Evolutionary conservation across 2,113 vertebrate species (phyloP).

Genomic region (Oxyruncus cristatus): DNA sequence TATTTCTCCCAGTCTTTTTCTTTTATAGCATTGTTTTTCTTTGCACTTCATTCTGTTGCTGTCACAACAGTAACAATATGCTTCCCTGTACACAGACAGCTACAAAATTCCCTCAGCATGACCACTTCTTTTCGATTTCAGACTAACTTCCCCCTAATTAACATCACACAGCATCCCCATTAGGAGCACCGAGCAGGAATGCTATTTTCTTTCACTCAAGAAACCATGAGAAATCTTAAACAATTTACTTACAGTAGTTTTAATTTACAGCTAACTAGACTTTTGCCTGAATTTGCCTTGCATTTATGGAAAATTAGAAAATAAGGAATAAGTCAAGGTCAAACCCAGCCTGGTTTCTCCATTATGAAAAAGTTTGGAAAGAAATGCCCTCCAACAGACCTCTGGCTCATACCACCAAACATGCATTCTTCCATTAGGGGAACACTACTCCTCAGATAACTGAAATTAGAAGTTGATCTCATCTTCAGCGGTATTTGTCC

Average conservation of each 20-base stretch:
- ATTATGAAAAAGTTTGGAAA: neutral
- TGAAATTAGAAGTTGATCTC: conserved; percentile 27
- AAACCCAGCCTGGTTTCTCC: neutral
- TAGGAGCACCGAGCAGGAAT: neutral
- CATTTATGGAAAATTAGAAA: neutral
- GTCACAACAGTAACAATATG: conserved; percentile 13
- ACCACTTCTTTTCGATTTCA: neutral
- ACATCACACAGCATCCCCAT: neutral
- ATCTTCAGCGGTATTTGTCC: neutral
- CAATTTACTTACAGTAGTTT: neutral
- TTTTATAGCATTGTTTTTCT: neutral
- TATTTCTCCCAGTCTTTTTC: neutral
- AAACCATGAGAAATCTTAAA: neutral
- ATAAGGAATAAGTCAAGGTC: neutral
- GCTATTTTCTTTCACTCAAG: neutral
- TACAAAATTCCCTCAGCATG: conserved; percentile 27
- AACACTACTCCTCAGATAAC: neutral
- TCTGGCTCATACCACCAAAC: neutral
- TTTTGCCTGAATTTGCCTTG: neutral
- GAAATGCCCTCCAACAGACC: neutral
- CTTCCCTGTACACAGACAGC: neutral
- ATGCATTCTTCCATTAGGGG: neutral
- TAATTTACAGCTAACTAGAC: neutral
- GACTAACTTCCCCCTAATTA: conserved; percentile 9
- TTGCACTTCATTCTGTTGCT: conserved; percentile 17